Evolutionary conservation across 2,113 vertebrate genomes (phyloP).

Genomic region (Circaetus gallicus): DNA sequence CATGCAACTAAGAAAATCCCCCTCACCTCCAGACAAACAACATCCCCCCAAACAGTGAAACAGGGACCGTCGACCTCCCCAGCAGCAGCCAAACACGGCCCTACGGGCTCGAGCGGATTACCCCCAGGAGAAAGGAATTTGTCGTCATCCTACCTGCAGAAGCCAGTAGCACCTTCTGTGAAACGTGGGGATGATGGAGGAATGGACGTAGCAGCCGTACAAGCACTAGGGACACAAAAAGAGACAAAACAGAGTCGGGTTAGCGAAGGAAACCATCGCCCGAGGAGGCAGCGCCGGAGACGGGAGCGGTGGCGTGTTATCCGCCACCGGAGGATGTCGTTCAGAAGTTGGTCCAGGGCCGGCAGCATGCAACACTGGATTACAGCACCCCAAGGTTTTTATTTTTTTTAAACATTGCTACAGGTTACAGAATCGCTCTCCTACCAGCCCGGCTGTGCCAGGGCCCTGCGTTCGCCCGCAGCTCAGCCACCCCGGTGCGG

Average conservation of each 20-base stretch:
- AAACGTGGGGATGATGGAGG: slow-evolving; percentile 99
- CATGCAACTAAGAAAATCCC: not conserved
- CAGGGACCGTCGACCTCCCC: accelerated
- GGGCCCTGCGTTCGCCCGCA: accelerated
- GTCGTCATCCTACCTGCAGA: slow-evolving; percentile 88
- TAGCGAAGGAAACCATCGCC: not conserved
- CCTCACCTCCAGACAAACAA: not conserved
- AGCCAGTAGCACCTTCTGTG: slow-evolving; percentile 99
- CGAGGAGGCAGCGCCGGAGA: accelerated
- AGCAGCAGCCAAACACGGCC: not conserved
- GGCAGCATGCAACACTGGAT: not conserved
- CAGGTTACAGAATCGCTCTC: not conserved
- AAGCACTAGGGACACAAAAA: slow-evolving; percentile 84
- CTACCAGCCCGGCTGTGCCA: not conserved
- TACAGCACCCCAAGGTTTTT: not conserved
- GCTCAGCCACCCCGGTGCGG: not conserved
- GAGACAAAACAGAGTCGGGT: slow-evolving; percentile 63
- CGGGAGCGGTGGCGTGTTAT: accelerated
- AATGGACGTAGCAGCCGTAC: slow-evolving; percentile 98
- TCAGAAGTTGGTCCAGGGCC: not conserved
- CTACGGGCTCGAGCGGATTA: not conserved
- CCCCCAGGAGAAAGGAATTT: not conserved
- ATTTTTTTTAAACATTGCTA: too few species aligned
- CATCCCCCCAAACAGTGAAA: not conserved
- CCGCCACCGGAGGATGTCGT: accelerated